Conservation (phyloP, 2,888 invertebrate genomes). For the Plebejus anna region DNA sequence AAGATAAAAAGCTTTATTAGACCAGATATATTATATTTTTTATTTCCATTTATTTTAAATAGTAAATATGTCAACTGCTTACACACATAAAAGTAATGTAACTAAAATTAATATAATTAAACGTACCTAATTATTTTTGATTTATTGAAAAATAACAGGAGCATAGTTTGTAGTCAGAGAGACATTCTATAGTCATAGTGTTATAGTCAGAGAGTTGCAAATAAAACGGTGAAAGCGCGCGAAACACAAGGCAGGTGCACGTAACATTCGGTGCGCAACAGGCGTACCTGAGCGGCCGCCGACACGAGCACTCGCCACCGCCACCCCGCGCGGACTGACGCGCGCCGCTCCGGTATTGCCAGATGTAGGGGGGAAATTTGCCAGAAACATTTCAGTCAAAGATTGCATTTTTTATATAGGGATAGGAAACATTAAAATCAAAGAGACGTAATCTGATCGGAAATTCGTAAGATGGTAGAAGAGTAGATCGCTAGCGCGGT, state of each 20-base stretch:
- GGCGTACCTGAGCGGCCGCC: slow-evolving; percentile 67
- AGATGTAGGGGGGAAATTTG: slow-evolving; percentile 31
- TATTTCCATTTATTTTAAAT: neutral
- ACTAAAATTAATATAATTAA: neutral
- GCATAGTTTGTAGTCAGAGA: neutral
- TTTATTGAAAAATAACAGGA: neutral
- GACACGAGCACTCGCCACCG: slow-evolving; percentile 55
- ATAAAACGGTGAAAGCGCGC: slow-evolving; percentile 40
- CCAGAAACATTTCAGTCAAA: slow-evolving; percentile 28
- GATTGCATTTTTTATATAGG: neutral
- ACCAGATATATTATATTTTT: neutral
- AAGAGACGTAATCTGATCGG: too few relatives aligned
- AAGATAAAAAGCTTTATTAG: neutral
- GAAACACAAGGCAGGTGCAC: slow-evolving; percentile 41
- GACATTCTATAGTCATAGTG: neutral
- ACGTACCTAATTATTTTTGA: neutral
- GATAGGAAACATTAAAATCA: too few relatives aligned
- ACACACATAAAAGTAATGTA: neutral
- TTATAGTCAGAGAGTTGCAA: slow-evolving; percentile 15
- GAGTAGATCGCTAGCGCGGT: too few relatives aligned
- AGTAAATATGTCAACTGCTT: neutral
- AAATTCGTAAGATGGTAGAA: too few relatives aligned
- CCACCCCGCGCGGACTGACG: slow-evolving; percentile 72
- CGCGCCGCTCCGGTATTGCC: slow-evolving; percentile 50
- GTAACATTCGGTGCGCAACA: slow-evolving; percentile 73